Conservation (phyloP, 2,888 invertebrate genomes). For the Rhagophthalmus giganteus region DNA sequence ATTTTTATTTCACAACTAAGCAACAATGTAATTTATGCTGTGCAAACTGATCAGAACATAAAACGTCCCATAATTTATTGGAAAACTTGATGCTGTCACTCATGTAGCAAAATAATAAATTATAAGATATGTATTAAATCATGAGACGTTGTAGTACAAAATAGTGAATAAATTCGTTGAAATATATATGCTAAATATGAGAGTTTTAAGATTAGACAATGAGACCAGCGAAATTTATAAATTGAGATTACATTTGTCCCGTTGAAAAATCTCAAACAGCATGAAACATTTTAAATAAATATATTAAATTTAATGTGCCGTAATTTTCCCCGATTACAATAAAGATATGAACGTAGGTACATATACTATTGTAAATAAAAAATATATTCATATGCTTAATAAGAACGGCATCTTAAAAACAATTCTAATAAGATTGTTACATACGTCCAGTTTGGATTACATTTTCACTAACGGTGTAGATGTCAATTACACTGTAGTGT, state of each 20-base stretch:
- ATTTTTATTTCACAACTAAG: conserved; percentile 52
- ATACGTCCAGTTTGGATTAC: conserved; percentile 58
- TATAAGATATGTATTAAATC: conserved; percentile 31
- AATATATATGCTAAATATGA: conserved; percentile 10
- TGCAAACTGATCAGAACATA: conserved; percentile 30
- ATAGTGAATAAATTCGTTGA: conserved; percentile 16
- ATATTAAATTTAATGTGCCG: conserved; percentile 1
- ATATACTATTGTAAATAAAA: conserved; percentile 16
- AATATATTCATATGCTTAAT: conserved; percentile 16
- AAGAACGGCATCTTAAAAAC: conserved; percentile 23
- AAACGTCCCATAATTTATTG: conserved; percentile 31
- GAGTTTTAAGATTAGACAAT: conserved; percentile 18
- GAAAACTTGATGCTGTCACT: conserved; percentile 2
- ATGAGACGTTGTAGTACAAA: conserved; percentile 33
- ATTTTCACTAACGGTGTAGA: conserved; percentile 52
- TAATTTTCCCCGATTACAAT: conserved; percentile 12
- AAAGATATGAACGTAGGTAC: conserved; percentile 14
- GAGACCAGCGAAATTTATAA: conserved; percentile 7
- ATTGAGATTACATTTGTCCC: conserved; percentile 11
- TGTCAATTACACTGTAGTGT: conserved; percentile 41
- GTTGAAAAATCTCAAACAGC: conserved; percentile 19
- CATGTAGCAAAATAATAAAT: conserved; percentile 15
- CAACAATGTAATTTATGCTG: conserved; percentile 47
- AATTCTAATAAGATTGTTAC: conserved; percentile 30
- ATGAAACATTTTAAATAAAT: conserved; percentile 7